Conservation (phyloP, 2,113 vertebrate genomes). For the Malaclemys terrapin region DNA sequence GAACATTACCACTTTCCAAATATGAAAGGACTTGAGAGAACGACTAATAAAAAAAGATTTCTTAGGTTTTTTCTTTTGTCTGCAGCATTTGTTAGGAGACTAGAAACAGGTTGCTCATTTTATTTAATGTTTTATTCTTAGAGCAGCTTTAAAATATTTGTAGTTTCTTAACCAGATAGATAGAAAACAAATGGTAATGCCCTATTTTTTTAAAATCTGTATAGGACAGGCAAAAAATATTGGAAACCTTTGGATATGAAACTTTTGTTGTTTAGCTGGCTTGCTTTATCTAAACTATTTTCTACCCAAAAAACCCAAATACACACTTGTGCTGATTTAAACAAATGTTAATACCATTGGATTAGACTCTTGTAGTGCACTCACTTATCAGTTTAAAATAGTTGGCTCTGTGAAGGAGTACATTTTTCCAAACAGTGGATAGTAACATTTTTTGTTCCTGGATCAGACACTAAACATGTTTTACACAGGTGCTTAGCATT, state of each 20-base stretch:
- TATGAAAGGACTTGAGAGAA: constrained; percentile 11
- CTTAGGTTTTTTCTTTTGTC: constrained; percentile 12
- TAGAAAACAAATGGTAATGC: constrained; percentile 55
- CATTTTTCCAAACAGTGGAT: neutral
- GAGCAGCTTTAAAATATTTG: constrained; percentile 45
- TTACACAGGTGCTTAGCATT: constrained; percentile 39
- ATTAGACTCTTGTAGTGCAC: neutral
- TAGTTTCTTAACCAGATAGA: constrained; percentile 67
- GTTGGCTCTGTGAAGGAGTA: constrained; percentile 1
- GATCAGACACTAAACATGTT: neutral
- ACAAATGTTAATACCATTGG: constrained; percentile 17
- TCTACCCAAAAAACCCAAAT: neutral
- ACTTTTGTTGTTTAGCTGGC: constrained; percentile 14
- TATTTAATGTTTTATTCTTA: constrained; percentile 58
- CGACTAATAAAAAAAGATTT: constrained; percentile 9
- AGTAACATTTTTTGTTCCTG: constrained; percentile 1
- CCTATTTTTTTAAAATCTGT: constrained; percentile 74
- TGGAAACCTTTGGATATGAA: constrained; percentile 16
- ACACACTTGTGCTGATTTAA: constrained; percentile 35
- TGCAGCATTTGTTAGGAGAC: constrained; percentile 69
- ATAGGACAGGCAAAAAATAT: constrained; percentile 53
- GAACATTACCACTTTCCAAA: constrained; percentile 48
- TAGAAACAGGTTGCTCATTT: constrained; percentile 60
- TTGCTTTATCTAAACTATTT: constrained; percentile 45
- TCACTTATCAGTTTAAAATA: constrained; percentile 10